Percentiles rank a stretch among this genome's conserved stretches.
Evolutionary conservation across 2,888 invertebrate genomes (phyloP).

Genomic region (Amblyjoppa proteus): DNA sequence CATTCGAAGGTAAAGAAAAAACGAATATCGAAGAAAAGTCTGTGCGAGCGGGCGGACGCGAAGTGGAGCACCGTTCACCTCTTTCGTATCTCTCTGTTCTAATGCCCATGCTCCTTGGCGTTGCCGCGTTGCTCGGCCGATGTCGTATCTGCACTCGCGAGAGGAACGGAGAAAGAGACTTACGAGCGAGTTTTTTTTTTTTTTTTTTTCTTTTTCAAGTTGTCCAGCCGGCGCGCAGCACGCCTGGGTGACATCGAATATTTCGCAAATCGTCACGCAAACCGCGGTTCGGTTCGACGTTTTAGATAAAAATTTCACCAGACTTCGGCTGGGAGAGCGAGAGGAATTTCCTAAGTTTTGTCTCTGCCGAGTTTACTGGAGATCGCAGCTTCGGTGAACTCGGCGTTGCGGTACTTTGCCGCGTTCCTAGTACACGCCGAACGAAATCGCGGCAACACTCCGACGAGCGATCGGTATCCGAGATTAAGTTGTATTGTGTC

Average conservation of each 20-base stretch:
- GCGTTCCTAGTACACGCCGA: constrained; percentile 19
- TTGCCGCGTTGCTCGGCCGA: constrained; percentile 1
- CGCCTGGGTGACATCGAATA: constrained; percentile 56
- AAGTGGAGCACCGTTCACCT: constrained; percentile 68
- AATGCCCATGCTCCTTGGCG: constrained; percentile 1
- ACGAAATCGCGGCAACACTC: neutral
- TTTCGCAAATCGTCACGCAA: constrained; percentile 62
- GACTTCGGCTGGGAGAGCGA: constrained; percentile 26
- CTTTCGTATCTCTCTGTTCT: constrained; percentile 46
- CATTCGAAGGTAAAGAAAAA: constrained; percentile 31
- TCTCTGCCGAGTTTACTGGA: neutral
- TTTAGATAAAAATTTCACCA: constrained; percentile 60
- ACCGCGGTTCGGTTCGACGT: constrained; percentile 51
- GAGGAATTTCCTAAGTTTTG: constrained; percentile 55
- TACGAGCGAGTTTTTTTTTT: constrained; percentile 31
- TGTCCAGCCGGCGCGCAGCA: constrained; percentile 26
- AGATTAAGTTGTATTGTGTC: constrained; percentile 22
- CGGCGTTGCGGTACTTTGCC: constrained; percentile 46
- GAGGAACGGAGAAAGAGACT: constrained; percentile 24
- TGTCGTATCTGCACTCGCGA: constrained; percentile 23
- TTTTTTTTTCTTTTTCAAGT: constrained; percentile 6
- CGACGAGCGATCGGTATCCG: constrained; percentile 53
- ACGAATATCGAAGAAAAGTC: constrained; percentile 58
- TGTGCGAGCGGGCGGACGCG: constrained; percentile 40
- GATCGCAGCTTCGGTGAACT: neutral